Percentiles rank a stretch among this genome's conserved stretches.
These are phyloP conservation scores for Mixornis gularis DNA, from an alignment of 2,113 vertebrate genomes.

Conservation along the genomic window DNA sequence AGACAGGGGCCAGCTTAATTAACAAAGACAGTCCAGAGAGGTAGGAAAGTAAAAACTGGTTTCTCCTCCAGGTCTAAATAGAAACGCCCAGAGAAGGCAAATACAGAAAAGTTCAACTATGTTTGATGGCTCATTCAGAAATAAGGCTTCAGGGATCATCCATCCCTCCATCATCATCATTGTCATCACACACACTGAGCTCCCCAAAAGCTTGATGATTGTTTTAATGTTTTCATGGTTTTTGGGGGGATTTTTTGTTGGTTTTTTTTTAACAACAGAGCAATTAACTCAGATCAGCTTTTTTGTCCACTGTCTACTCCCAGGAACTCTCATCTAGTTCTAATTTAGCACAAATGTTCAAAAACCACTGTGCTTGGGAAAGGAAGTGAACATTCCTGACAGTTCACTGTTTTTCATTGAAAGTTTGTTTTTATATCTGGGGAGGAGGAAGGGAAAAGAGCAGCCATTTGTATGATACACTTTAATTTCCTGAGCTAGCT, in stretches of 20 bases:
- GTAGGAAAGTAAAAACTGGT: constrained; percentile 33
- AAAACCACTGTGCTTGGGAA: not conserved
- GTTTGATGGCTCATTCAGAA: not conserved
- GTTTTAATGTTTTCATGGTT: not conserved
- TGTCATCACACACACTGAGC: not conserved
- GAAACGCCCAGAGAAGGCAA: not conserved
- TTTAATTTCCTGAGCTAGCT: not conserved
- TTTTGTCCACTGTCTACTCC: not conserved
- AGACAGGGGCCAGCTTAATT: constrained; percentile 70
- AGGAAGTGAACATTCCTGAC: not conserved
- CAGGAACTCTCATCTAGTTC: not conserved
- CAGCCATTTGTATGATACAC: not conserved
- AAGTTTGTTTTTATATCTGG: not conserved
- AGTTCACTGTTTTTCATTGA: not conserved
- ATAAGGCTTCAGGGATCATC: not conserved
- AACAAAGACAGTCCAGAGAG: constrained; percentile 74
- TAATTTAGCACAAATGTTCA: not conserved
- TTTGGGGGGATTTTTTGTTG: too few species aligned
- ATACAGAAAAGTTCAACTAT: not conserved
- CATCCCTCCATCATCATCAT: not conserved
- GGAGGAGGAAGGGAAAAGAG: not conserved
- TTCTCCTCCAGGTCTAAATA: not conserved
- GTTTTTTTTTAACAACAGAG: not conserved
- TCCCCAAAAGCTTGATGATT: not conserved
- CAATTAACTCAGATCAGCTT: not conserved